phyloP scores from a whole-genome alignment of 2,888 invertebrate genomes.

The Rhaphigaster nebulosa region DNA sequence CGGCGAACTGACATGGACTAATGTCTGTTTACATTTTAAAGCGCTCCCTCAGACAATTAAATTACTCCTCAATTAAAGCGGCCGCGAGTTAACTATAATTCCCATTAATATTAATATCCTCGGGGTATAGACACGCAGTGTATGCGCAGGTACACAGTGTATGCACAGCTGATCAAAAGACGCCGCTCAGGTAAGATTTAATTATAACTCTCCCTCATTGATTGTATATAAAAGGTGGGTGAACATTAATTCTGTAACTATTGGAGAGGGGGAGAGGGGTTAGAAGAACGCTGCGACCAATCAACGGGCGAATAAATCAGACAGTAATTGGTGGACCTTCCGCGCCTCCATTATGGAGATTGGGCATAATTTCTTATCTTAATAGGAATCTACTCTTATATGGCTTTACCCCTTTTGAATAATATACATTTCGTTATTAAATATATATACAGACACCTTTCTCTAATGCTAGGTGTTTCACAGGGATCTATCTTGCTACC shows the following conservation, averaged over 20 bases:
- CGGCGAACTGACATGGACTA: background rate
- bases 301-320: slow-evolving; percentile 29
- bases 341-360: slow-evolving; percentile 36
- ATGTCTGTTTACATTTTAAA: slow-evolving; percentile 33
- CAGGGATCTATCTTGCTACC: slow-evolving; percentile 9
- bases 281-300: background rate
- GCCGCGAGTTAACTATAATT: background rate
- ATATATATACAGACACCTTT: slow-evolving; percentile 8
- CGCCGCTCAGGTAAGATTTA: background rate
- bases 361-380: slow-evolving; percentile 35
- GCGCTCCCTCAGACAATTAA: background rate
- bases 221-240: slow-evolving; percentile 29
- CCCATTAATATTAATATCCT: slow-evolving; percentile 9
- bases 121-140: background rate
- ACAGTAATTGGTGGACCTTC: slow-evolving; percentile 22
- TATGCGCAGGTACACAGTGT: background rate
- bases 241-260: slow-evolving; percentile 34
- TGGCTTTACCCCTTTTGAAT: slow-evolving; percentile 15
- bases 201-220: slow-evolving; percentile 27
- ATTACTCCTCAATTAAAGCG: slow-evolving; percentile 29
- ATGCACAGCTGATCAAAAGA: background rate
- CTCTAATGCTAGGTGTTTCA: slow-evolving; percentile 29
- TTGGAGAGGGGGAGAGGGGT: background rate
- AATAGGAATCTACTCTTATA: slow-evolving; percentile 27
- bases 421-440: slow-evolving; percentile 36